Evolutionary conservation across 2,888 invertebrate genomes (phyloP).

Genomic region (Lithophane socia): DNA sequence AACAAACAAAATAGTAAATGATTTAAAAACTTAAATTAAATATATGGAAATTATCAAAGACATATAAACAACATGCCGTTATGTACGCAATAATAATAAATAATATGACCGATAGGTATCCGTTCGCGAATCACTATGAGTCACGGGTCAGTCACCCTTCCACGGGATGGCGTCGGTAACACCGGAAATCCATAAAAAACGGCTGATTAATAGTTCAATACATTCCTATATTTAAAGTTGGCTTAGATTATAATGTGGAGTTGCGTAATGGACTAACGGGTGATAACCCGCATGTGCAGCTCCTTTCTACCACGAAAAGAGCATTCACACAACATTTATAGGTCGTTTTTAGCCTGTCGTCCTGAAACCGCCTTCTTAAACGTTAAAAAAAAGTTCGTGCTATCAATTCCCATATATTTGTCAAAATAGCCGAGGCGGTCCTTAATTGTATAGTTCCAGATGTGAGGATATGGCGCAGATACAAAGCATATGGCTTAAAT

Average conservation of each 20-base stretch:
- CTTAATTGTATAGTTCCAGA: slow-evolving; percentile 5
- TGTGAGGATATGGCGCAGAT: not conserved
- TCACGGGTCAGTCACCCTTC: slow-evolving; percentile 65
- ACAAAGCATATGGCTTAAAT: not conserved
- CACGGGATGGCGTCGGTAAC: slow-evolving; percentile 55
- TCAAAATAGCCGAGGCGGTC: not conserved
- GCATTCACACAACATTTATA: not conserved
- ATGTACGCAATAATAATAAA: slow-evolving; percentile 64
- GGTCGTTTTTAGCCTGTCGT: not conserved
- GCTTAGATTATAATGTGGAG: slow-evolving; percentile 29
- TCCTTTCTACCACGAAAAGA: not conserved
- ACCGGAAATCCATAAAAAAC: slow-evolving; percentile 60
- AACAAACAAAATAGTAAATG: slow-evolving; percentile 19
- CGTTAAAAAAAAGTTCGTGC: too few relatives aligned
- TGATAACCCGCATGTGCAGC: slow-evolving; percentile 1
- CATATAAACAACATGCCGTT: slow-evolving; percentile 59
- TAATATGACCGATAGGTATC: slow-evolving; percentile 66
- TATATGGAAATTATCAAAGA: slow-evolving; percentile 54
- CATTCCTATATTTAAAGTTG: slow-evolving; percentile 45
- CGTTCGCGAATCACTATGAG: slow-evolving; percentile 63
- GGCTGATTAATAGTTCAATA: slow-evolving; percentile 57
- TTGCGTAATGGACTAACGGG: slow-evolving; percentile 4
- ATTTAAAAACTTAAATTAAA: slow-evolving; percentile 8
- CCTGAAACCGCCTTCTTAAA: not conserved
- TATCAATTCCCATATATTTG: not conserved